Percentiles rank a stretch among this genome's conserved stretches.
phyloP scores from a whole-genome alignment of 1,140 invertebrate genomes.

The Trissolcus basalis region DNA sequence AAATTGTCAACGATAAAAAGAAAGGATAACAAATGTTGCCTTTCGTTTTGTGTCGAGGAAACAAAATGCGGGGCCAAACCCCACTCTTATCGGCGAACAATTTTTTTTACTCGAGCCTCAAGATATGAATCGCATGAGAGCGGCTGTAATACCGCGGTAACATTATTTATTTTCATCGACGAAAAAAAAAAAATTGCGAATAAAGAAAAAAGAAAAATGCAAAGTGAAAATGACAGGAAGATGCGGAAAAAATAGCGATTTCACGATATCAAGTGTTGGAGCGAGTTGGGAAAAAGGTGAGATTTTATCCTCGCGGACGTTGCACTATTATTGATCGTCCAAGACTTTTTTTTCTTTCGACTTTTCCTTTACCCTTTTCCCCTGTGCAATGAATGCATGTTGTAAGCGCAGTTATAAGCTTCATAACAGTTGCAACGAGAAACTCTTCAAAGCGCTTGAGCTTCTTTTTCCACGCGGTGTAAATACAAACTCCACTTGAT shows the following conservation, averaged over 20 bases:
- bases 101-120: too few species aligned
- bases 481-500: slow-evolving; percentile 26
- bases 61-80: too few species aligned
- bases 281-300: slow-evolving; percentile 34
- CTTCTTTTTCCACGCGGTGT: slow-evolving; percentile 17
- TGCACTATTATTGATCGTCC: slow-evolving; percentile 61
- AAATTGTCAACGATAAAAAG: slow-evolving; percentile 26
- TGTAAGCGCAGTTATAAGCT: slow-evolving; percentile 44
- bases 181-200: too few species aligned
- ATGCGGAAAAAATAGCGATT: slow-evolving; percentile 38
- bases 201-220: slow-evolving; percentile 19
- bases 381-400: slow-evolving; percentile 40
- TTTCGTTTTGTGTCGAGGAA: too few species aligned
- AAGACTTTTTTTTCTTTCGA: slow-evolving; percentile 46
- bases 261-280: slow-evolving; percentile 16
- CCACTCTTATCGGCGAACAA: too few species aligned
- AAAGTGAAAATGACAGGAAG: slow-evolving; percentile 36
- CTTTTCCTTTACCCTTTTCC: slow-evolving; percentile 49
- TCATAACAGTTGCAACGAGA: slow-evolving; percentile 45
- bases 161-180: too few species aligned
- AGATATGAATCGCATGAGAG: too few species aligned
- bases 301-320: slow-evolving; percentile 58
- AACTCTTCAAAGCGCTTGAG: slow-evolving; percentile 40
- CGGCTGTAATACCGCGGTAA: too few species aligned
- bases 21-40: too few species aligned